Conservation (phyloP, 2,797 vertebrate species). For the Euphonia xanthogaster region DNA sequence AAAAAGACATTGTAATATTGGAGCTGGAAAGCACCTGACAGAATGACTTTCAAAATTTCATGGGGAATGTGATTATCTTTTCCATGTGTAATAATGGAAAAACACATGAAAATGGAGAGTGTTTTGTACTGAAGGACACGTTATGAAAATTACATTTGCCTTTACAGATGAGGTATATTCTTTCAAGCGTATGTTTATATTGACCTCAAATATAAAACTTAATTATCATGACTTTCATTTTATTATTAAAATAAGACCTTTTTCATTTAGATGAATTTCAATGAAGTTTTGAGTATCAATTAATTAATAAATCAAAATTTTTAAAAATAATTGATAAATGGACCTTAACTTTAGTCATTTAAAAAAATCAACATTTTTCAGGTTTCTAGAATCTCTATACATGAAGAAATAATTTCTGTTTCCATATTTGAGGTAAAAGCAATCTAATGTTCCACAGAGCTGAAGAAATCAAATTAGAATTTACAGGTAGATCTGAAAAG, state of each 20-base stretch:
- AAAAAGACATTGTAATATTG: not conserved
- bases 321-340: not conserved
- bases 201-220: conserved; percentile 19
- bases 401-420: not conserved
- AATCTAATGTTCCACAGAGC: not conserved
- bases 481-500: not conserved
- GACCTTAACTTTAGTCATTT: not conserved
- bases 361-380: not conserved
- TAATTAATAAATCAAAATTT: not conserved
- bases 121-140: not conserved
- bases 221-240: not conserved
- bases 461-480: not conserved
- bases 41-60: not conserved
- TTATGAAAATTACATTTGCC: conserved; percentile 39
- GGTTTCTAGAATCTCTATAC: not conserved
- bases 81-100: not conserved
- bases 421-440: not conserved
- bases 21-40: not conserved
- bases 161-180: not conserved
- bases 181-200: not conserved
- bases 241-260: not conserved
- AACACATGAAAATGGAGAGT: not conserved
- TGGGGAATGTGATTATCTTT: not conserved
- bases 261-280: not conserved
- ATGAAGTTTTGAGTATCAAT: not conserved